A percentile compares a stretch with the other conserved stretches of the same genome.
Conservation (phyloP, 2,113 vertebrate species). For the Brachyistius frenatus region DNA sequence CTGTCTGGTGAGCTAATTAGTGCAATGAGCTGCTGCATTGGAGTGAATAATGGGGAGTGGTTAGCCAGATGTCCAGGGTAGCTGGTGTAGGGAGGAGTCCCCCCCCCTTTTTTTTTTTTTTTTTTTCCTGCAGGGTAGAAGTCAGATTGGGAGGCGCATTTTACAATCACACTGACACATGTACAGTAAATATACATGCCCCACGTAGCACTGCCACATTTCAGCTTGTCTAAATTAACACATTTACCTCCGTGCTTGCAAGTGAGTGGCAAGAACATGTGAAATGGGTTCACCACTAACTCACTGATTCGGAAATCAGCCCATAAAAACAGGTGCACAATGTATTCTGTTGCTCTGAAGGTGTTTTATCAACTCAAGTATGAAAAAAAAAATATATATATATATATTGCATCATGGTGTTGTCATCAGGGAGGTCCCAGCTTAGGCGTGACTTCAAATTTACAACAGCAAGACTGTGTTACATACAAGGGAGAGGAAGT, state of each 20-base stretch:
- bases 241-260: background rate
- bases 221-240: background rate
- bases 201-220: background rate
- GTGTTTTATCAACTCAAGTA: no score
- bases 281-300: no score
- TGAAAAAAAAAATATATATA: no score
- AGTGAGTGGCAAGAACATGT: no score
- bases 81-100: background rate
- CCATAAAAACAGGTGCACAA: no score
- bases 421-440: no score
- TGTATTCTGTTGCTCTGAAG: no score
- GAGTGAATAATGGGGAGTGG: slow-evolving; percentile 30
- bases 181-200: background rate
- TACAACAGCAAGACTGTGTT: no score
- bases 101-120: background rate
- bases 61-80: slow-evolving; percentile 52
- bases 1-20: slow-evolving; percentile 43
- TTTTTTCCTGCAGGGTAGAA: slow-evolving; percentile 20
- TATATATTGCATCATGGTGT: no score
- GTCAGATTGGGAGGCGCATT: slow-evolving; percentile 14
- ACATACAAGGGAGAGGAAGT: no score
- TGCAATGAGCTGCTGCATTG: slow-evolving; percentile 27
- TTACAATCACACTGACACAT: background rate
- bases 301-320: no score
- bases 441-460: no score